Conservation (phyloP, 1,140 invertebrate species). For the Drosophila lini region DNA sequence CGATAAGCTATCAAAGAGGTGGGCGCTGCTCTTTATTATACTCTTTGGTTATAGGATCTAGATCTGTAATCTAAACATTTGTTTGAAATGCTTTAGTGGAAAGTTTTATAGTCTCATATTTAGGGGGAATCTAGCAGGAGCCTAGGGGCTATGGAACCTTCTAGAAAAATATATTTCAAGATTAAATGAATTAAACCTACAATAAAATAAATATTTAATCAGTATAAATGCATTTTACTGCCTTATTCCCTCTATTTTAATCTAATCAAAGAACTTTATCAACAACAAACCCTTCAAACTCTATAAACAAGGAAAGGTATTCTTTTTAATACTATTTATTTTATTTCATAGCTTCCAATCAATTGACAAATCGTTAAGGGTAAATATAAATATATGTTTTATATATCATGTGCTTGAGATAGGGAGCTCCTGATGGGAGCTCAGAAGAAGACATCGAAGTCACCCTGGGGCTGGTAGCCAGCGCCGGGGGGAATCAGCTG, state of each 20-base stretch:
- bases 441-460: slow-evolving; percentile 84
- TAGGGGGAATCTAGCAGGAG: neutral
- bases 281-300: neutral
- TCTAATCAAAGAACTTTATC: neutral
- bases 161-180: neutral
- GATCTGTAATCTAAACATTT: neutral
- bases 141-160: neutral
- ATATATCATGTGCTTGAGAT: slow-evolving; percentile 52
- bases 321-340: slow-evolving; percentile 54
- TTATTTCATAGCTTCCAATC: slow-evolving; percentile 61
- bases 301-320: neutral
- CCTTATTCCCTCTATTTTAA: neutral
- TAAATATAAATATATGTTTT: slow-evolving; percentile 74
- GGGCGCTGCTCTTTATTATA: neutral
- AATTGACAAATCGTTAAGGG: slow-evolving; percentile 66
- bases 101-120: neutral
- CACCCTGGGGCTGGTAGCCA: slow-evolving; percentile 60
- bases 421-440: slow-evolving; percentile 13
- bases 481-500: slow-evolving; percentile 43
- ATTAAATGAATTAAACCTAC: neutral
- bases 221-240: neutral
- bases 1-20: neutral
- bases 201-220: neutral
- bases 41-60: neutral
- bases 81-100: neutral